Base-by-base conservation (phyloP, 2,797 vertebrate species). In the Todus mexicanus region DNA sequence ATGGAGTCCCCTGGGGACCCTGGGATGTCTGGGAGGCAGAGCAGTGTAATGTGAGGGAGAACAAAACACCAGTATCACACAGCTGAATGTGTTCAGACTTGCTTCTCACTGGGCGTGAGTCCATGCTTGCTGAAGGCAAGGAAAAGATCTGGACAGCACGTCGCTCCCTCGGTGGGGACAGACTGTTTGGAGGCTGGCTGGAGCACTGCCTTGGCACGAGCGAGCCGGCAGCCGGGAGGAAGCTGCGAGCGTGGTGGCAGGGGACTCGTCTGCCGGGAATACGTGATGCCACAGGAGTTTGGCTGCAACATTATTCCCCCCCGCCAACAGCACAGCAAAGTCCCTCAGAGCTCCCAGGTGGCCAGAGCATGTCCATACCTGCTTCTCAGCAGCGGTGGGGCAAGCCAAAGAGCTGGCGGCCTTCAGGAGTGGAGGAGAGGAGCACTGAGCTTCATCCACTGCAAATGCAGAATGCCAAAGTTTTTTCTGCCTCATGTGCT, bases 51-150 rank as follows among this genome's bases (percentile, higher is more conserved):
- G 8, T 4, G 40, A 25, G 47, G 40, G 38, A 27, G 33, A 79
- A 13, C 12, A 37, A 57, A 50, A 53, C 11, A 59, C 4, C 23
- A 15, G 40, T 7, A 6, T n/a, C 29, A 2, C 8, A 6, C 72
- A 65, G 56, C 23, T 43, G 7, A 14, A 18, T 0, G 9, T 0
- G 12, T 50, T 68, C 60, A 73, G 68, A 2, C 9, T 38, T 9
- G 18, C 61, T 43, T 37, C 54, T 61, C 26, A 0, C 23, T 2
- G 5, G 70, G 73, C 27, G 29, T 1, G 4, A 61, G 20, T 23
- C 73, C 43, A 13, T 0, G 2, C 31, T 60, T 90, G 59, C 68
- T 76, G 43, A 43, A 54, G 74, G 61, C 25, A 21, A 68, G 53
- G 15, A 18, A 5, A 66, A 17, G 57, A n/a, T 82, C 86, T 60